These are phyloP conservation scores for Ramphastos sulfuratus DNA, from an alignment of 2,113 vertebrate species.

Conservation along the genomic window DNA sequence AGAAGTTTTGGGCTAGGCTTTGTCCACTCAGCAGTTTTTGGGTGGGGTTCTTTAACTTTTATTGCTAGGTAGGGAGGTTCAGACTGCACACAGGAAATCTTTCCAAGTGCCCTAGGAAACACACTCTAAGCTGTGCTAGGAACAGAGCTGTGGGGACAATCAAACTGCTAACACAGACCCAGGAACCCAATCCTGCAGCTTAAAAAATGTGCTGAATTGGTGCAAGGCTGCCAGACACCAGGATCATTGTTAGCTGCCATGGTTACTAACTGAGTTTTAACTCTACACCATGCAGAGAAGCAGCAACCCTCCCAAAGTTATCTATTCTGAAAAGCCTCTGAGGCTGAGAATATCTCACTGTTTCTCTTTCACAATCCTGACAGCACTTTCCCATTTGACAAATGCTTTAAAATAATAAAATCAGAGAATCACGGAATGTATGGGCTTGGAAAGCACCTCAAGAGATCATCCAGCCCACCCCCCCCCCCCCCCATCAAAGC, in stretches of 20 bases:
- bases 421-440: no score
- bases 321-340: background rate
- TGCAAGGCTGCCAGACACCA: constrained; percentile 41
- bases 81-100: background rate
- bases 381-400: background rate
- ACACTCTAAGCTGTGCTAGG: background rate
- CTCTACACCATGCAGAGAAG: background rate
- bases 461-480: no score
- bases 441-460: no score
- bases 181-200: constrained; percentile 32
- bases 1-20: background rate
- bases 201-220: constrained; percentile 28
- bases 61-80: background rate
- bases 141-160: constrained; percentile 10
- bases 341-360: background rate
- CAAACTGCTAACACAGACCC: constrained; percentile 47
- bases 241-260: constrained; percentile 1
- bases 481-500: no score
- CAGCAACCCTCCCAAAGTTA: background rate
- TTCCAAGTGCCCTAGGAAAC: background rate
- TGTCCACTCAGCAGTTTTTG: background rate
- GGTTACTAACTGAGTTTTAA: background rate
- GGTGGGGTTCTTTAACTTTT: background rate
- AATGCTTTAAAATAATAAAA: background rate
- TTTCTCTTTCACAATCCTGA: background rate